Conservation (phyloP, 2,113 vertebrate species). For the Rhinolophus sinicus region DNA sequence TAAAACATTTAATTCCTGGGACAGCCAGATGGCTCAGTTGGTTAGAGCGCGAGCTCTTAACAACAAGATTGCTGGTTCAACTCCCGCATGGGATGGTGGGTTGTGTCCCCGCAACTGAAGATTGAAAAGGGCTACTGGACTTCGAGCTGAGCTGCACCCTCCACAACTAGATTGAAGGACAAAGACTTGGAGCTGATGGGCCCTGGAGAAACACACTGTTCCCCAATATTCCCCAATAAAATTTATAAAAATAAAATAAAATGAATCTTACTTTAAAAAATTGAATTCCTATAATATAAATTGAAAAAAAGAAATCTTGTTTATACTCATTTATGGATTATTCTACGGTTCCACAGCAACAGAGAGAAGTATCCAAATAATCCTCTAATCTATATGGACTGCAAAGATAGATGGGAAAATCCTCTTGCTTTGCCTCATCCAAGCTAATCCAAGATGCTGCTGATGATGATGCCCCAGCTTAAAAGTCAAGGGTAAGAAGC, state of each 20-base stretch:
- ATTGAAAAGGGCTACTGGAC: no score
- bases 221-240: no score
- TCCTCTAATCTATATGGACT: not conserved
- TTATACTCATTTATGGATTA: not conserved
- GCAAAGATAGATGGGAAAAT: not conserved
- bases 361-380: not conserved
- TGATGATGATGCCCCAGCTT: not conserved
- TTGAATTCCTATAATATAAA: slow-evolving; percentile 40
- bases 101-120: no score
- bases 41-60: no score
- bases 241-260: no score
- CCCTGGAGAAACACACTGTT: no score
- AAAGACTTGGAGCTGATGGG: no score
- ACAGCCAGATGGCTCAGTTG: no score
- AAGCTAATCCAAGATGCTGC: not conserved
- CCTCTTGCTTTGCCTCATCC: not conserved
- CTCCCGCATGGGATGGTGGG: no score
- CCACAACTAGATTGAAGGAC: no score
- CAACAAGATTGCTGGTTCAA: no score
- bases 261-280: not conserved
- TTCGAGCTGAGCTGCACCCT: no score
- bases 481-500: not conserved
- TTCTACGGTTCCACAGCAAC: not conserved
- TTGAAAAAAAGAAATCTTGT: slow-evolving; percentile 13
- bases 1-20: slow-evolving; percentile 45